phyloP scores from a whole-genome alignment of 2,888 invertebrate species.

The Dugesia japonica region DNA sequence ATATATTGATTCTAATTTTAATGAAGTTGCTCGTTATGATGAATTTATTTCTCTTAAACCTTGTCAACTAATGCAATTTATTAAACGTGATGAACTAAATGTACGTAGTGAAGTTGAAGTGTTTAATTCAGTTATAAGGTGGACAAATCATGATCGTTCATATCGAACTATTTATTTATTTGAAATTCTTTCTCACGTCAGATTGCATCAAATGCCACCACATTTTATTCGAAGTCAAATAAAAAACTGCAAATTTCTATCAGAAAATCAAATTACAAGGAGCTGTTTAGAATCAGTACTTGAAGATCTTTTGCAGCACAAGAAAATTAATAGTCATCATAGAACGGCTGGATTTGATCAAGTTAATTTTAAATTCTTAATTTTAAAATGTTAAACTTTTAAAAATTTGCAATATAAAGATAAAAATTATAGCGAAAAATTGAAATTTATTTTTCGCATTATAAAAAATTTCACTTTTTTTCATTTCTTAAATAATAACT shows the following conservation, averaged over 20 bases:
- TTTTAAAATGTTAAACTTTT: no score
- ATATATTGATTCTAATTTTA: constrained; percentile 43
- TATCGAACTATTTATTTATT: constrained; percentile 68
- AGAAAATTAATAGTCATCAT: constrained; percentile 57
- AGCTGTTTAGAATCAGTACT: constrained; percentile 76
- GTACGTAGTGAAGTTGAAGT: constrained; percentile 75
- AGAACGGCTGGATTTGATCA: background rate
- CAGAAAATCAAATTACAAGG: constrained; percentile 70
- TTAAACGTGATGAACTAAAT: constrained; percentile 73
- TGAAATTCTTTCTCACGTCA: constrained; percentile 67
- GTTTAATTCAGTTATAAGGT: constrained; percentile 63
- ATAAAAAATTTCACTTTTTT: no score
- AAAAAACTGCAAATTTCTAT: constrained; percentile 69
- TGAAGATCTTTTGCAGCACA: constrained; percentile 70
- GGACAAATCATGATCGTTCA: constrained; percentile 65
- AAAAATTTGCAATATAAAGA: no score
- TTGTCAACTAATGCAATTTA: constrained; percentile 64
- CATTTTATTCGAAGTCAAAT: constrained; percentile 76
- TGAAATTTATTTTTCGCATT: no score
- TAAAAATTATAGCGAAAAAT: no score
- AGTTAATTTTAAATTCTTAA: background rate
- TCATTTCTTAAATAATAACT: no score
- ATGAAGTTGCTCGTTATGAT: constrained; percentile 66
- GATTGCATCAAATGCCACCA: constrained; percentile 77
- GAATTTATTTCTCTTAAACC: constrained; percentile 70